A percentile compares a stretch with the other conserved stretches of the same genome.
phyloP scores from a whole-genome alignment of 1,140 invertebrate species.

The Portunus trituberculatus region DNA sequence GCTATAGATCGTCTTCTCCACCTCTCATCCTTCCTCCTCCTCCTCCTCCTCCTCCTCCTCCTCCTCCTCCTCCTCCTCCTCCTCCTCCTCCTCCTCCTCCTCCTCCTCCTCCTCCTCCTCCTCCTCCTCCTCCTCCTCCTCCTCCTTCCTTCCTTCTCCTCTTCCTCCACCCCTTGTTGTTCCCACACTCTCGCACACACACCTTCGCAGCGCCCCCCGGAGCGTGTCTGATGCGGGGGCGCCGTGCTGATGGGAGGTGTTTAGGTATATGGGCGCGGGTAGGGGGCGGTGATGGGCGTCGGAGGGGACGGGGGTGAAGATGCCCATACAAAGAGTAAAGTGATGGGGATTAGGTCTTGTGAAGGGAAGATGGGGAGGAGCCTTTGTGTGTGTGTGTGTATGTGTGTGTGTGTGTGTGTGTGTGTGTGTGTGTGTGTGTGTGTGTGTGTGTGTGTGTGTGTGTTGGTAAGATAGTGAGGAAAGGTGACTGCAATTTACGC shows the following conservation, averaged over 20 bases:
- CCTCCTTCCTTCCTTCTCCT: not conserved
- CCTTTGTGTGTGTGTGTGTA: not conserved
- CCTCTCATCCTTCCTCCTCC: not conserved
- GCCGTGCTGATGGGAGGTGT: slow-evolving; percentile 6
- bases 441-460: too few relatives aligned
- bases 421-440: not conserved
- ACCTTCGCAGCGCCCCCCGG: not conserved
- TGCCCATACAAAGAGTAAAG: not conserved
- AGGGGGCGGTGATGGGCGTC: not conserved
- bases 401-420: not conserved
- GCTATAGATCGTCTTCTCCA: not conserved
- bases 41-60: not conserved
- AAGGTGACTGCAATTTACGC: too few relatives aligned
- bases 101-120: not conserved
- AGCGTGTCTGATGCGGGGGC: slow-evolving; percentile 7
- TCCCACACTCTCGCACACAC: too few relatives aligned
- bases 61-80: not conserved
- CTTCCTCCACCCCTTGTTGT: not conserved
- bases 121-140: not conserved
- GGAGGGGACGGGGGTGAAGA: not conserved
- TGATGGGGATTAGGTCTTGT: not conserved
- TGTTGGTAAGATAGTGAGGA: too few relatives aligned
- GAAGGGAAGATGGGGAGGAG: not conserved
- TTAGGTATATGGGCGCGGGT: not conserved
- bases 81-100: slow-evolving; percentile 21